A percentile compares a stretch with the other conserved stretches of the same genome.
phyloP scores from a whole-genome alignment of 2,888 invertebrate genomes.

The Xylota segnis region DNA sequence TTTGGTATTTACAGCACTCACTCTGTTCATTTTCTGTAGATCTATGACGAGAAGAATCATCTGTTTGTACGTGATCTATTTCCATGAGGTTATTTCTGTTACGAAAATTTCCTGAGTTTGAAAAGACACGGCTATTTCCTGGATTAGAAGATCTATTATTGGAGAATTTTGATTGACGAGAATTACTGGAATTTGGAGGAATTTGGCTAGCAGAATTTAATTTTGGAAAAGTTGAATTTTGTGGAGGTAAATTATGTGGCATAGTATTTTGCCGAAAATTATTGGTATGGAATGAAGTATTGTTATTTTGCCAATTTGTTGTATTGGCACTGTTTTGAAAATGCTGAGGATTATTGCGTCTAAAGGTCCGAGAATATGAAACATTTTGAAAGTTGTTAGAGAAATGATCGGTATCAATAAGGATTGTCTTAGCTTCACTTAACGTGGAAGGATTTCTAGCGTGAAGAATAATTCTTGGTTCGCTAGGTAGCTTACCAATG shows the following conservation, averaged over 20 bases:
- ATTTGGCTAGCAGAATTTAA: not conserved
- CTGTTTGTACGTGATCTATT: constrained; percentile 10
- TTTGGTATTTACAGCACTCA: not conserved
- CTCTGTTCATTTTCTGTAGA: not conserved
- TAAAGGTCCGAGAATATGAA: not conserved
- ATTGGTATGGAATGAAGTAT: not conserved
- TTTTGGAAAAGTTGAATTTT: too few relatives aligned
- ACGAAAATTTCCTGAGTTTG: constrained; percentile 4
- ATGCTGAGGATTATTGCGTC: constrained; percentile 6
- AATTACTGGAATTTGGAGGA: constrained; percentile 7
- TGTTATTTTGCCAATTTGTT: not conserved
- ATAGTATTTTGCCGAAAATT: constrained; percentile 1
- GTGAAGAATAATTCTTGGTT: constrained; percentile 4
- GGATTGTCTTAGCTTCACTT: constrained; percentile 26
- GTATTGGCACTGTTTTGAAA: too few relatives aligned
- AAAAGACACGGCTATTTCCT: constrained; percentile 1
- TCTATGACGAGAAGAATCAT: not conserved
- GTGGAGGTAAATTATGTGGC: not conserved
- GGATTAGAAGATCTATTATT: constrained; percentile 7
- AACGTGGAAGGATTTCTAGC: constrained; percentile 16
- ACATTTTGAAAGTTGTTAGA: not conserved
- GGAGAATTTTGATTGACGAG: constrained; percentile 7
- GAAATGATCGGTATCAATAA: constrained; percentile 26
- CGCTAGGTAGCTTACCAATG: not conserved
- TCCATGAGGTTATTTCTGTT: constrained; percentile 29